These are phyloP conservation scores for Drosophila acutilabella DNA, from an alignment of 2,888 invertebrate species.

Conservation along the genomic window DNA sequence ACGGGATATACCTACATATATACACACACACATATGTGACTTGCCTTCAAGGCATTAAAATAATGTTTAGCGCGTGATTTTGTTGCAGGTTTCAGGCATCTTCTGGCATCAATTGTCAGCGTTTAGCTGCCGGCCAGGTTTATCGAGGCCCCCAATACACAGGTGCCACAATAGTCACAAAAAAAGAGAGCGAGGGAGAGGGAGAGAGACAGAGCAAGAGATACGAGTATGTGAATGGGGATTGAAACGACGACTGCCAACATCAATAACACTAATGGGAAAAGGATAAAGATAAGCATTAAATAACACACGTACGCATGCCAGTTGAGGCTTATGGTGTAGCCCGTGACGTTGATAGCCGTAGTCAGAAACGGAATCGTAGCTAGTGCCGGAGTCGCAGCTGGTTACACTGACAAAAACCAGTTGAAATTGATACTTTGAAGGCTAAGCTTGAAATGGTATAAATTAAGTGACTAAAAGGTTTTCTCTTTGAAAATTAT, in stretches of 20 bases:
- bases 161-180: slow-evolving; percentile 22
- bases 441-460: too few species aligned
- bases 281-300: slow-evolving; percentile 82
- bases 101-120: slow-evolving; percentile 78
- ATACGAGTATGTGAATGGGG: slow-evolving; percentile 10
- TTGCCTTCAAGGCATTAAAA: slow-evolving; percentile 71
- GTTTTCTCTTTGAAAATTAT: too few species aligned
- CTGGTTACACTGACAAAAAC: neutral
- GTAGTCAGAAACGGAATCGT: slow-evolving; percentile 18
- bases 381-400: neutral
- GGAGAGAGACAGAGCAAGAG: neutral
- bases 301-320: slow-evolving; percentile 77
- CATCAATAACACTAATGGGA: slow-evolving; percentile 82
- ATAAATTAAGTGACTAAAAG: too few species aligned
- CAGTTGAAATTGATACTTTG: neutral
- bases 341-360: slow-evolving; percentile 57
- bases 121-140: slow-evolving; percentile 71
- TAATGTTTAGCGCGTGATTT: slow-evolving; percentile 81
- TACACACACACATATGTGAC: slow-evolving; percentile 45
- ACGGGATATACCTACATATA: too few species aligned
- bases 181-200: neutral
- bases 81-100: slow-evolving; percentile 46
- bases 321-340: slow-evolving; percentile 57
- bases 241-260: slow-evolving; percentile 59
- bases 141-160: slow-evolving; percentile 49